Percentiles rank a stretch among this genome's conserved stretches.
These are phyloP conservation scores for Oreohelix idahoensis DNA, from an alignment of 1,140 invertebrate species.

Conservation along the genomic window DNA sequence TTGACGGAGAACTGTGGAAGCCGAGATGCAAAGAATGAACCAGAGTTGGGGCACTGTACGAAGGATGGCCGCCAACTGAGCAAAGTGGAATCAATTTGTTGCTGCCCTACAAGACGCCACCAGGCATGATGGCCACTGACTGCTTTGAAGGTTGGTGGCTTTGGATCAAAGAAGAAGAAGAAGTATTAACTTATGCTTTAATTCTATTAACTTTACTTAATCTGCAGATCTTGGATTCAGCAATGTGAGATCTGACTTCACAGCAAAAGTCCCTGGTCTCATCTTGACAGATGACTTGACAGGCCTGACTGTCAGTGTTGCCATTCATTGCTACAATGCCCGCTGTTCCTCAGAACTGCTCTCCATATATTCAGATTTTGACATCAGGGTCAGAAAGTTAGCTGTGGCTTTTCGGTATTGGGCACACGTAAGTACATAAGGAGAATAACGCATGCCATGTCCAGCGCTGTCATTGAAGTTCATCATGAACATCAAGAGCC, in stretches of 20 bases:
- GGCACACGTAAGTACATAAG: constrained; percentile 64
- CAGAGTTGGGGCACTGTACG: too few relatives aligned
- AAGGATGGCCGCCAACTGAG: too few relatives aligned
- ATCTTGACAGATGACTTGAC: constrained; percentile 54
- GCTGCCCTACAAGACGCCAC: too few relatives aligned
- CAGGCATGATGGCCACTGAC: too few relatives aligned
- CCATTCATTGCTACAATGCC: constrained; percentile 59
- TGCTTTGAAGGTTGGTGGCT: too few relatives aligned
- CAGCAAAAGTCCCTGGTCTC: constrained; percentile 65
- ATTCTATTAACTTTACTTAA: neutral
- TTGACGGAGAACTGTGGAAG: too few relatives aligned
- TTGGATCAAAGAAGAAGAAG: too few relatives aligned
- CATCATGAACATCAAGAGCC: too few relatives aligned
- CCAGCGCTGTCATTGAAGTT: too few relatives aligned
- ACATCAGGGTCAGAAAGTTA: constrained; percentile 61
- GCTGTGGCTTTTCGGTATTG: constrained; percentile 65
- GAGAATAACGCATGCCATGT: neutral
- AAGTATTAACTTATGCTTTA: too few relatives aligned
- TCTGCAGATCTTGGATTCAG: constrained; percentile 54
- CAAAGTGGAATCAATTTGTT: too few relatives aligned
- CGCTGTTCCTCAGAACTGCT: constrained; percentile 61
- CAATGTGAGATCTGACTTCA: constrained; percentile 67
- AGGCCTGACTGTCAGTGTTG: constrained; percentile 55
- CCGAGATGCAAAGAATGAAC: too few relatives aligned
- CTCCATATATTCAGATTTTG: constrained; percentile 60